phyloP scores from a whole-genome alignment of 2,797 vertebrate species.

The Philypnodon macrostomus region DNA sequence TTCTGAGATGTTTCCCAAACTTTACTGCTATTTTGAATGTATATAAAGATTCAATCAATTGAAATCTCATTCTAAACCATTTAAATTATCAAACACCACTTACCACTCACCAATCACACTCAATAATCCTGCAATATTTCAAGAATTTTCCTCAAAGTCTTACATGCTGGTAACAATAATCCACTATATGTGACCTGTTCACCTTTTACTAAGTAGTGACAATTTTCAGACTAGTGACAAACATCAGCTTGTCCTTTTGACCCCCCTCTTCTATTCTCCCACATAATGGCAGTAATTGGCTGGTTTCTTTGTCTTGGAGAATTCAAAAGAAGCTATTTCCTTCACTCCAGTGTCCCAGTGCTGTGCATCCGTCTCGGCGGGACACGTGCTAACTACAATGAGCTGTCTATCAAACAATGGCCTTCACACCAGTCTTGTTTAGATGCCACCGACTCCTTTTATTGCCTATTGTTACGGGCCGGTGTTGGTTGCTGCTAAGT shows the following conservation, averaged over 20 bases:
- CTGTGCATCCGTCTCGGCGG: slow-evolving; percentile 29
- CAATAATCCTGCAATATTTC: background rate
- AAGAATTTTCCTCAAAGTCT: background rate
- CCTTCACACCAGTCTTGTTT: slow-evolving; percentile 4
- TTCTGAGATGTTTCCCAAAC: no score
- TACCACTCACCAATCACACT: background rate
- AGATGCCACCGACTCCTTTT: slow-evolving; percentile 1
- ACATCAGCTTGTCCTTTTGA: slow-evolving; percentile 37
- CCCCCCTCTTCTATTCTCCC: slow-evolving; percentile 26
- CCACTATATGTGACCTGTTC: background rate
- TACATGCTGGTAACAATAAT: background rate
- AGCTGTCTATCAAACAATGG: slow-evolving; percentile 22
- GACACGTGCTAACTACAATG: slow-evolving; percentile 20
- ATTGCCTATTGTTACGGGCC: background rate
- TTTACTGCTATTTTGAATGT: no score
- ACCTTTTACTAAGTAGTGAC: slow-evolving; percentile 12
- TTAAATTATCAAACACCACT: no score
- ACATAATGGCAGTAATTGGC: slow-evolving; percentile 23
- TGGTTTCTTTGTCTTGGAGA: slow-evolving; percentile 34
- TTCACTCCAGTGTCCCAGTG: slow-evolving; percentile 37
- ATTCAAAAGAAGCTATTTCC: slow-evolving; percentile 53
- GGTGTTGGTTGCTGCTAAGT: background rate
- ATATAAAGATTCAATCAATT: no score
- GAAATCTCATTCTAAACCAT: no score
- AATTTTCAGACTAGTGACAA: slow-evolving; percentile 12